Conservation (phyloP, 2,888 invertebrate genomes). For the Ditylenchus weischeri region DNA sequence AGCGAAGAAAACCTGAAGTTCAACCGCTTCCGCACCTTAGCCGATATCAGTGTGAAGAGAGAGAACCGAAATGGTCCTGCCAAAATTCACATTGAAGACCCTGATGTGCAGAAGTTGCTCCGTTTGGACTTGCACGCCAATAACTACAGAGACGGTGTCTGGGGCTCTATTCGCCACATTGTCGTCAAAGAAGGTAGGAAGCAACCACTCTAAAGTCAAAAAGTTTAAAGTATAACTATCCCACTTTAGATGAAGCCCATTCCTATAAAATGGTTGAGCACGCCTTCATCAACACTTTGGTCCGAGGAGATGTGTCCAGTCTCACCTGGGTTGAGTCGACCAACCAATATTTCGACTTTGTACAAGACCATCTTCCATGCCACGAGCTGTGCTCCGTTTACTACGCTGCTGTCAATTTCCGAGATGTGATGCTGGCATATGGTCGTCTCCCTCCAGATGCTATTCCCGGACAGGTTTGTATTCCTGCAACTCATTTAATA, state of each 20-base stretch:
- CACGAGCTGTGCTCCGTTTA: conserved; percentile 56
- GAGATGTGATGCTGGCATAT: conserved; percentile 95
- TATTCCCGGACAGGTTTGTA: conserved; percentile 71
- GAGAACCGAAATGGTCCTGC: conserved; percentile 45
- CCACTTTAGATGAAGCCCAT: conserved; percentile 53
- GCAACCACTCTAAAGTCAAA: background rate
- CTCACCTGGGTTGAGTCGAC: conserved; percentile 88
- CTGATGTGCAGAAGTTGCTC: conserved; percentile 52
- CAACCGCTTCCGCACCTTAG: conserved; percentile 56
- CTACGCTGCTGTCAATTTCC: conserved; percentile 74
- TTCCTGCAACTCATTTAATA: background rate
- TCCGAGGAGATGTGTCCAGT: conserved; percentile 87
- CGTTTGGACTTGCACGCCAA: conserved; percentile 78
- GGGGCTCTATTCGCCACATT: conserved; percentile 84
- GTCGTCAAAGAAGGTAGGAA: conserved; percentile 66
- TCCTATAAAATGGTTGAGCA: conserved; percentile 70
- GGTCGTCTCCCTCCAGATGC: conserved; percentile 96
- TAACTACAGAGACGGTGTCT: conserved; percentile 74
- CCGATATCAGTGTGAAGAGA: conserved; percentile 53
- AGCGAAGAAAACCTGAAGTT: conserved; percentile 55
- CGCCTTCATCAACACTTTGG: conserved; percentile 88
- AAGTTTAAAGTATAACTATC: too few species aligned
- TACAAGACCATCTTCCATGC: conserved; percentile 34
- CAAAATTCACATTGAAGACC: conserved; percentile 38
- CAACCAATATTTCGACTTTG: conserved; percentile 66